These are phyloP conservation scores for Orchesellides sinensis DNA, from an alignment of 2,888 invertebrate genomes.

Conservation along the genomic window DNA sequence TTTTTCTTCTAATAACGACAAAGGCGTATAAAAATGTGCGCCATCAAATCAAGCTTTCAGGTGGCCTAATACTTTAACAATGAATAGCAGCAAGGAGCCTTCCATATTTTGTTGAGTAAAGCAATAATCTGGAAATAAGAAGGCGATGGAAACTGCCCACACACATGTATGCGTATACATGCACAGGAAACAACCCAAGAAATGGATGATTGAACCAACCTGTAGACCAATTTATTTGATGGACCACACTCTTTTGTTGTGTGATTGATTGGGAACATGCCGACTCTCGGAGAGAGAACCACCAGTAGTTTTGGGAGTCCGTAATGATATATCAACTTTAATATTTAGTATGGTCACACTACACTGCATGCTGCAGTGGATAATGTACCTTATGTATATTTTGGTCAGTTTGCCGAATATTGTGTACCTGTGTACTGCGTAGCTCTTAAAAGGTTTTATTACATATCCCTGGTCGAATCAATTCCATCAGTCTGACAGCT, in stretches of 20 bases:
- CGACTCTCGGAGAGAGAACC: constrained; percentile 36
- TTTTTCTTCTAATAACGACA: constrained; percentile 23
- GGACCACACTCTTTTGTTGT: constrained; percentile 57
- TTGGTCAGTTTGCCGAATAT: constrained; percentile 2
- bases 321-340: neutral
- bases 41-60: constrained; percentile 33
- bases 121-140: constrained; percentile 51
- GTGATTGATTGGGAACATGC: constrained; percentile 67
- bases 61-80: constrained; percentile 4
- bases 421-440: too few relatives aligned
- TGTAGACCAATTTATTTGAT: constrained; percentile 70
- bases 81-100: neutral
- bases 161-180: constrained; percentile 32
- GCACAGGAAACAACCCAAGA: constrained; percentile 59
- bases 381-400: neutral
- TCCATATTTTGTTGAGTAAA: constrained; percentile 13
- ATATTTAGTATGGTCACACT: neutral
- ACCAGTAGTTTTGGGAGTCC: neutral
- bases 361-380: neutral
- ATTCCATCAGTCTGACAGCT: constrained; percentile 52
- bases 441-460: constrained; percentile 45
- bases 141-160: constrained; percentile 52
- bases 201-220: constrained; percentile 67
- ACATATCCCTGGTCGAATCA: constrained; percentile 54
- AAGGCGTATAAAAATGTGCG: constrained; percentile 12